Percentiles rank a stretch among this genome's conserved stretches.
Conservation (phyloP, 2,113 vertebrate genomes). For the Leucoraja erinaceus region DNA sequence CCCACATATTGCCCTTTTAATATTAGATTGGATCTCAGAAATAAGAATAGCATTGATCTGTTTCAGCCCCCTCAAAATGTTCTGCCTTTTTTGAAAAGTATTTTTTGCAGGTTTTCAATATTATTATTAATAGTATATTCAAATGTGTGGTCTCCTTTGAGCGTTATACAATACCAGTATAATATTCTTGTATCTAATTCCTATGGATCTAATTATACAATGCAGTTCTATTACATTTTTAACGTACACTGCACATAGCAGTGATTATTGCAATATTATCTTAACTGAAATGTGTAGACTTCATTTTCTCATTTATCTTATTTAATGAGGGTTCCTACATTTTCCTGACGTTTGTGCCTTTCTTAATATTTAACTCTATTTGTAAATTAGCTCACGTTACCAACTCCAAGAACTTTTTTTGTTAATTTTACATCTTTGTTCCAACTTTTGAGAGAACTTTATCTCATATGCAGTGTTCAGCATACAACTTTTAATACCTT, state of each 20-base stretch:
- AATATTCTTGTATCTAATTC: not conserved
- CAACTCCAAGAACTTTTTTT: not conserved
- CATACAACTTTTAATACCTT: slow-evolving; percentile 11
- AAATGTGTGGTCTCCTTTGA: not conserved
- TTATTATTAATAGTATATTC: not conserved
- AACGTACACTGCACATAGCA: not conserved
- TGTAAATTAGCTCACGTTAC: slow-evolving; percentile 9
- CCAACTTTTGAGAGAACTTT: not conserved
- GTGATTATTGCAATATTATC: slow-evolving; percentile 4
- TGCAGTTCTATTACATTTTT: not conserved
- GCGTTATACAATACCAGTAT: not conserved
- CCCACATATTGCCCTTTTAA: not conserved
- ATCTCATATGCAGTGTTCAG: not conserved
- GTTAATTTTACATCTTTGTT: not conserved
- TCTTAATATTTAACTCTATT: not conserved
- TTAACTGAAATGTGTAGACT: not conserved
- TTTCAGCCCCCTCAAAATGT: not conserved
- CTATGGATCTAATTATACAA: not conserved
- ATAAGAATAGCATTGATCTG: not conserved
- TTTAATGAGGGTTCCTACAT: not conserved
- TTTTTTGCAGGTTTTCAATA: not conserved
- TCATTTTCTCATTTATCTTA: not conserved
- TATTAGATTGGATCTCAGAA: not conserved
- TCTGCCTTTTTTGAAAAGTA: not conserved
- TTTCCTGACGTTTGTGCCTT: not conserved